Conservation (phyloP, 30 jellyfish, hydroid and myxozoan genomes). For the Phacellophora camtschatica region DNA sequence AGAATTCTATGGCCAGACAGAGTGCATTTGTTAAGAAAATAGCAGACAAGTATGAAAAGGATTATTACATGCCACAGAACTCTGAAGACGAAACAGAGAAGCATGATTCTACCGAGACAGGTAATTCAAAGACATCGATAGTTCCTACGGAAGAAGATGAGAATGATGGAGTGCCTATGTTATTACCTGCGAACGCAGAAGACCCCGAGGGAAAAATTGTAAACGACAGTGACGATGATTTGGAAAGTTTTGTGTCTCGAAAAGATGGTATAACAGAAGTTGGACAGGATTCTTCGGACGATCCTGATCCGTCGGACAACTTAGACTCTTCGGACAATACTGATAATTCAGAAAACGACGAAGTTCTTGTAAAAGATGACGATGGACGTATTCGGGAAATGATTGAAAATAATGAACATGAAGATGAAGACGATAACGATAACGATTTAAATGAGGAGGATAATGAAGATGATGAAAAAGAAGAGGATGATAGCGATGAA, state of each 20-base stretch:
- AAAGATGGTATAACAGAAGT: slow-evolving; percentile 42
- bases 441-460: slow-evolving; percentile 15
- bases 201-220: neutral
- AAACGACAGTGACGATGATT: slow-evolving; percentile 13
- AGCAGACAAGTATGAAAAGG: slow-evolving; percentile 49
- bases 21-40: slow-evolving; percentile 50
- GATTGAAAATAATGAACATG: slow-evolving; percentile 19
- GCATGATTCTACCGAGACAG: neutral
- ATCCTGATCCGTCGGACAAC: neutral
- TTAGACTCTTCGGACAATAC: neutral
- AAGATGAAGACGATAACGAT: slow-evolving; percentile 4
- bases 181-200: neutral
- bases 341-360: slow-evolving; percentile 12
- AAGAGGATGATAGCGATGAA: slow-evolving; percentile 32
- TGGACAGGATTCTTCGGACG: slow-evolving; percentile 31
- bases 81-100: neutral
- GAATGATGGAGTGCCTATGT: neutral
- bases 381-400: slow-evolving; percentile 34
- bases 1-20: slow-evolving; percentile 63
- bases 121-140: slow-evolving; percentile 1
- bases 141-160: neutral
- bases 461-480: slow-evolving; percentile 5
- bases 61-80: slow-evolving; percentile 19
- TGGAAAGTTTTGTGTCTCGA: slow-evolving; percentile 6
- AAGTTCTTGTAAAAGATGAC: slow-evolving; percentile 11